These are phyloP conservation scores for Balearica regulorum DNA, from an alignment of 2,797 vertebrate genomes.

Conservation along the genomic window DNA sequence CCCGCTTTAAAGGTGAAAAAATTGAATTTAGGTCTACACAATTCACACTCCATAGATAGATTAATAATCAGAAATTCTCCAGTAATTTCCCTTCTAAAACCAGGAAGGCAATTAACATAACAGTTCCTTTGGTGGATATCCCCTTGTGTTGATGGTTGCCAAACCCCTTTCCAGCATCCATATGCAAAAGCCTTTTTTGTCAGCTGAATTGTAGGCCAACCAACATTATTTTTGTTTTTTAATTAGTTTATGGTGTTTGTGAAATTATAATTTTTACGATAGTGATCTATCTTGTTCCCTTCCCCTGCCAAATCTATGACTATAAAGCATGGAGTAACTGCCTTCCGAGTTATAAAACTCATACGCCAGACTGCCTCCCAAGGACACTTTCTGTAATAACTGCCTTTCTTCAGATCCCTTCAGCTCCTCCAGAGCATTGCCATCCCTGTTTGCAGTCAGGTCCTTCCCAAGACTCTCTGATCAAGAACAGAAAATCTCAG, in stretches of 20 bases:
- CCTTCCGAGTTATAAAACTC: background rate
- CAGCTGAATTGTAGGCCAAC: background rate
- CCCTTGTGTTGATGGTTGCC: background rate
- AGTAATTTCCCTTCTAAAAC: background rate
- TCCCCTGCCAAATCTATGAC: background rate
- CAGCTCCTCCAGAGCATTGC: background rate
- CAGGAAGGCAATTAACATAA: background rate
- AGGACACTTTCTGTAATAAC: background rate
- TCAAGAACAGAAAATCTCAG: background rate
- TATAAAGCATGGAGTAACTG: background rate
- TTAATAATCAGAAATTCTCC: background rate
- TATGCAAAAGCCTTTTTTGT: background rate
- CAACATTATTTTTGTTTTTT: background rate
- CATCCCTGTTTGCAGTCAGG: background rate
- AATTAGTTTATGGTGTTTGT: background rate
- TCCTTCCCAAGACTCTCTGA: background rate
- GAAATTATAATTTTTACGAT: background rate
- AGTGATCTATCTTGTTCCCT: background rate
- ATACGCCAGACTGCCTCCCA: background rate
- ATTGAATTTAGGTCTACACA: background rate
- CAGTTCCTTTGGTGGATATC: background rate
- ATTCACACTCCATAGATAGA: background rate
- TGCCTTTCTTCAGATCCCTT: background rate
- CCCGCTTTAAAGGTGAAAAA: background rate
- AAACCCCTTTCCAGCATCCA: background rate